These are phyloP conservation scores for Lycia hirtaria DNA, from an alignment of 2,888 invertebrate genomes.

Conservation along the genomic window DNA sequence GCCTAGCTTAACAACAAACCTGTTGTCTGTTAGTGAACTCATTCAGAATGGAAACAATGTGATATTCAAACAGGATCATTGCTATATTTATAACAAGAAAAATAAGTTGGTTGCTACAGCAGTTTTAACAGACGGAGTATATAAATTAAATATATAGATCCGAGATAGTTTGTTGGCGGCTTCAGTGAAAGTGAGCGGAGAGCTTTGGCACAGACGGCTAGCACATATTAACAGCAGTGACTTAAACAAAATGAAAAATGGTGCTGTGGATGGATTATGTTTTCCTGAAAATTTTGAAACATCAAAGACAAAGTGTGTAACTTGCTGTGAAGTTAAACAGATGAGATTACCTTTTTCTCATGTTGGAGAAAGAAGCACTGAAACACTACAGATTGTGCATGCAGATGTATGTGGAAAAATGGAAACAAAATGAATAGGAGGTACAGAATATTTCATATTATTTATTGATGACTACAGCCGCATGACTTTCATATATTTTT, in stretches of 20 bases:
- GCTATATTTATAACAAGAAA: slow-evolving; percentile 27
- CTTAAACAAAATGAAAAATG: slow-evolving; percentile 11
- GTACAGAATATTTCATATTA: too few relatives aligned
- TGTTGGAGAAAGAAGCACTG: too few relatives aligned
- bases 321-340: too few relatives aligned
- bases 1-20: slow-evolving; percentile 37
- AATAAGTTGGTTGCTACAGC: slow-evolving; percentile 27
- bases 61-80: slow-evolving; percentile 6
- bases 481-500: too few relatives aligned
- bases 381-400: too few relatives aligned
- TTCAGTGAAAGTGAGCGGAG: not conserved
- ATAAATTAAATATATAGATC: slow-evolving; percentile 21
- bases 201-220: slow-evolving; percentile 18
- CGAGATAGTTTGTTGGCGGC: slow-evolving; percentile 16
- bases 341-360: too few relatives aligned
- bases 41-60: slow-evolving; percentile 35
- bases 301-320: too few relatives aligned
- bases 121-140: slow-evolving; percentile 31
- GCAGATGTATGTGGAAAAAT: too few relatives aligned
- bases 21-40: slow-evolving; percentile 40
- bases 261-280: slow-evolving; percentile 9
- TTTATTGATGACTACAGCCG: too few relatives aligned
- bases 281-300: too few relatives aligned
- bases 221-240: slow-evolving; percentile 7
- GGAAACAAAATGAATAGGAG: too few relatives aligned